Percentiles rank a stretch among this genome's conserved stretches.
Conservation (phyloP, 2,113 vertebrate species). For the Micronycteris hirsuta region DNA sequence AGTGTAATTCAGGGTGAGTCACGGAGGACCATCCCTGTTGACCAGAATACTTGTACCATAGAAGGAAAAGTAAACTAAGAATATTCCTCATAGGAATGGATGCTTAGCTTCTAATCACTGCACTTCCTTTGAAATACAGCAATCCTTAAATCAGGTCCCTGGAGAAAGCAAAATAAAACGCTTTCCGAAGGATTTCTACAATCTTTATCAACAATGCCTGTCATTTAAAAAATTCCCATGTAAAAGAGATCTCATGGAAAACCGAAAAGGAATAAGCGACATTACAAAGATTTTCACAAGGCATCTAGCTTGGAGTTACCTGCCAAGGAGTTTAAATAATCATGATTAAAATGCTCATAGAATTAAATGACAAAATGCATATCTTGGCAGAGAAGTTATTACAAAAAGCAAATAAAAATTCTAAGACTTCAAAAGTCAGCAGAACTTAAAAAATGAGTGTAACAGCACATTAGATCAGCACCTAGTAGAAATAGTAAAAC, state of each 20-base stretch:
- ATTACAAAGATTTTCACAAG: neutral
- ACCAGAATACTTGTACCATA: neutral
- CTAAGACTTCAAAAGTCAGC: neutral
- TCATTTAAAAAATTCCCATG: neutral
- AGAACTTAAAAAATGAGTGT: neutral
- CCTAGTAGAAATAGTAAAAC: neutral
- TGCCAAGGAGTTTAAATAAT: neutral
- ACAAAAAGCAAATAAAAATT: neutral
- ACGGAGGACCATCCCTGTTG: neutral
- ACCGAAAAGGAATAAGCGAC: neutral
- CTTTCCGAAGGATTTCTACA: neutral
- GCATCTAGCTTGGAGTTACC: neutral
- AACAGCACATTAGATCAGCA: neutral
- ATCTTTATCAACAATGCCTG: neutral
- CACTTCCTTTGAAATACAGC: neutral
- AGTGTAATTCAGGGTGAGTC: neutral
- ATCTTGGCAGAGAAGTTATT: neutral
- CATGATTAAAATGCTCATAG: neutral
- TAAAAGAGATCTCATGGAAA: neutral
- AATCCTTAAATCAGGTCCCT: neutral
- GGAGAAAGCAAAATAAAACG: neutral
- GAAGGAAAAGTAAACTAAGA: neutral
- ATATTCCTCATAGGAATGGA: neutral
- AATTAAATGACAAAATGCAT: neutral
- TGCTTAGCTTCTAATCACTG: neutral